Evolutionary conservation across 2,888 invertebrate species (phyloP).

Genomic region (Sipha maydis): DNA sequence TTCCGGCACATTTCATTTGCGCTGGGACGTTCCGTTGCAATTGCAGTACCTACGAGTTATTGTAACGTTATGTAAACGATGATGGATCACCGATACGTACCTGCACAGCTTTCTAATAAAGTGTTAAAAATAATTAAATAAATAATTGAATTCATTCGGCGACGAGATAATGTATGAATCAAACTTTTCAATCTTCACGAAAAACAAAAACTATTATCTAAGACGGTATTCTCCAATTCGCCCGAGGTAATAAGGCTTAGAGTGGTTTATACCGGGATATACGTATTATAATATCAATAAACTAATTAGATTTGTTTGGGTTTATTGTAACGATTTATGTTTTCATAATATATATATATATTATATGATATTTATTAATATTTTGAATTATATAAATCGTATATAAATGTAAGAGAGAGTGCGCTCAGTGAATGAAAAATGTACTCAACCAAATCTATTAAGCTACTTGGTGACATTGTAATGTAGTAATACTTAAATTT

Average conservation of each 20-base stretch:
- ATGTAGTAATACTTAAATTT: background rate
- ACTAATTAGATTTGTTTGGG: background rate
- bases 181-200: background rate
- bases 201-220: background rate
- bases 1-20: slow-evolving; percentile 35
- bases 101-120: slow-evolving; percentile 7
- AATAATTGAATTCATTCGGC: background rate
- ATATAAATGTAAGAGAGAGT: background rate
- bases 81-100: slow-evolving; percentile 20
- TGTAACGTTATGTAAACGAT: background rate
- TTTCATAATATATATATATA: background rate
- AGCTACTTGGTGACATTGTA: background rate
- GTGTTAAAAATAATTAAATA: background rate
- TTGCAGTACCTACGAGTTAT: background rate
- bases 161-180: background rate
- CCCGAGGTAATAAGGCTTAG: background rate
- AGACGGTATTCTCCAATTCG: background rate
- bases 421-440: background rate
- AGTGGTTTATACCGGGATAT: background rate
- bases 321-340: background rate
- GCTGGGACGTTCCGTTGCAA: background rate
- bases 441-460: background rate
- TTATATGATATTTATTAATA: too few species aligned
- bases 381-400: background rate
- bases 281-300: background rate